Percentiles rank a stretch among this genome's conserved stretches.
phyloP scores from a whole-genome alignment of 2,113 vertebrate genomes.

The Scomber colias region DNA sequence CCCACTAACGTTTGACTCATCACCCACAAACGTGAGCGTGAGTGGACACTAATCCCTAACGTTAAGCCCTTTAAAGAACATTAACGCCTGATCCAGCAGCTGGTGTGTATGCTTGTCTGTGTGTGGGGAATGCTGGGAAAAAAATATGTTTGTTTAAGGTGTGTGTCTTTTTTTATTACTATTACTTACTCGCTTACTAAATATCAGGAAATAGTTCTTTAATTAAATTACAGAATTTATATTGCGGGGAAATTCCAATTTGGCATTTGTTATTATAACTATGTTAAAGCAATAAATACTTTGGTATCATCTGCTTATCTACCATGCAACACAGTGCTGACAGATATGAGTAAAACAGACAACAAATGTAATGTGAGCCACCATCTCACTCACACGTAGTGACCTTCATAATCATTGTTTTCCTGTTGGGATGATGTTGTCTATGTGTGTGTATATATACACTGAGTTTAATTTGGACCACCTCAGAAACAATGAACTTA shows the following conservation, averaged over 20 bases:
- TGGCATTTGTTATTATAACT: not conserved
- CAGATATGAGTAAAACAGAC: not conserved
- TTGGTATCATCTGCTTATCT: not conserved
- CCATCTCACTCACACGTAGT: not conserved
- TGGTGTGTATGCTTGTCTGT: constrained; percentile 30
- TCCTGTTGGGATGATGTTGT: not conserved
- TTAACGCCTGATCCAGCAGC: constrained; percentile 69
- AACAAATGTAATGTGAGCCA: constrained; percentile 9
- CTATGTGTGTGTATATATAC: not conserved
- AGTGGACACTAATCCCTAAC: constrained; percentile 64
- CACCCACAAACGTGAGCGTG: constrained; percentile 61
- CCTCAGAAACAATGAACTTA: not conserved
- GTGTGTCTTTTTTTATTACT: not conserved
- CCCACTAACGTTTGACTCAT: constrained; percentile 78
- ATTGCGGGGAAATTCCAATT: not conserved
- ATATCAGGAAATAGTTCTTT: not conserved
- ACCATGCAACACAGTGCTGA: not conserved
- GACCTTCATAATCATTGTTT: constrained; percentile 6
- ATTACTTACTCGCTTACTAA: not conserved
- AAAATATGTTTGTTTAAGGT: not conserved
- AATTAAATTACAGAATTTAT: not conserved
- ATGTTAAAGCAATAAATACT: not conserved
- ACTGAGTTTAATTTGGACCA: not conserved
- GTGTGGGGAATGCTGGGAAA: not conserved
- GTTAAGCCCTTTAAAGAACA: constrained; percentile 76